Conservation (phyloP, 2,113 vertebrate species). For the Spermophilus dauricus region DNA sequence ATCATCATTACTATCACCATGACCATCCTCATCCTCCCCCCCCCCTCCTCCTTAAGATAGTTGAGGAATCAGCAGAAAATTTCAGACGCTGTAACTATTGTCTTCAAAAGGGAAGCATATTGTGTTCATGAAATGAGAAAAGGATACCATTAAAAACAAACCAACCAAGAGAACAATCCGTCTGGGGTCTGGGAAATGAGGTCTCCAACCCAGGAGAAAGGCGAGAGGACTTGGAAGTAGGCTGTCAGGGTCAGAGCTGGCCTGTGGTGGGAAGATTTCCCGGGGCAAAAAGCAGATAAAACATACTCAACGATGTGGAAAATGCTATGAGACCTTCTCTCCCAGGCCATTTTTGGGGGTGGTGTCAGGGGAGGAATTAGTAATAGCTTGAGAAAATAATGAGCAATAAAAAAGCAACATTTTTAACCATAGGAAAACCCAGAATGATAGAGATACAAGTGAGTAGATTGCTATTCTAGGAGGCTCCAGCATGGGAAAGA, state of each 20-base stretch:
- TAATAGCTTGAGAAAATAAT: neutral
- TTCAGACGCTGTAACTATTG: neutral
- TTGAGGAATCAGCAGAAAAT: neutral
- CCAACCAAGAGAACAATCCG: neutral
- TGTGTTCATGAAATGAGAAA: neutral
- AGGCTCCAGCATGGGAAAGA: neutral
- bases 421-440: neutral
- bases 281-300: neutral
- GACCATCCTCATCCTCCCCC: neutral
- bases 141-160: neutral
- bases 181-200: neutral
- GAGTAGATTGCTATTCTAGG: neutral
- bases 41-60: no score
- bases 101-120: neutral
- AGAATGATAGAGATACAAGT: neutral
- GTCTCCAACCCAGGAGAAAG: neutral
- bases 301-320: neutral
- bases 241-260: neutral
- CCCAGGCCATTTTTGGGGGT: neutral
- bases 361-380: no score
- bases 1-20: neutral
- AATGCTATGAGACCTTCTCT: neutral
- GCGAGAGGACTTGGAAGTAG: neutral
- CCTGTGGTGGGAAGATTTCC: neutral
- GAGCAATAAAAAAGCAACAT: neutral